Evolutionary conservation across 1,140 invertebrate species (phyloP).

Genomic region (Bicyclus anynana): DNA sequence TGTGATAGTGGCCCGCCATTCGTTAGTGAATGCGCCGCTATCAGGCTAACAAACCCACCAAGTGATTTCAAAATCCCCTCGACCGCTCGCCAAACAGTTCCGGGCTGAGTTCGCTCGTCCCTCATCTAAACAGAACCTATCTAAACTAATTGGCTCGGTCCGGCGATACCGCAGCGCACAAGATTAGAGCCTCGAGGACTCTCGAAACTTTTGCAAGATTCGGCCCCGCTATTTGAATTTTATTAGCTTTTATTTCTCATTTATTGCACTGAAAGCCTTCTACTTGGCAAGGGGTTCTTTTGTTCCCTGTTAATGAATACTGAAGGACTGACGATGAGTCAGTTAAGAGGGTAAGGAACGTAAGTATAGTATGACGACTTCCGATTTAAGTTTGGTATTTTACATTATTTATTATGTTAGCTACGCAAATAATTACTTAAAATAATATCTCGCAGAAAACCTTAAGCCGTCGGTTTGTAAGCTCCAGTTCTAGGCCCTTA

Average conservation of each 20-base stretch:
- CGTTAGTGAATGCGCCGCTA: conserved; percentile 21
- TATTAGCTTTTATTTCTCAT: conserved; percentile 13
- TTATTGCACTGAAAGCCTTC: neutral
- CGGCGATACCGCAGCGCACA: conserved; percentile 31
- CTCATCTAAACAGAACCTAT: conserved; percentile 37
- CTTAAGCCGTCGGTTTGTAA: too few relatives aligned
- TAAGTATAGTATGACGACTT: too few relatives aligned
- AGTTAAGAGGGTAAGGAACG: too few relatives aligned
- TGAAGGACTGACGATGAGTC: too few relatives aligned
- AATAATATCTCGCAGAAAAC: too few relatives aligned
- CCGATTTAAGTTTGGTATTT: too few relatives aligned
- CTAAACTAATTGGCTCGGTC: conserved; percentile 43
- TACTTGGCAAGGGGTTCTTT: too few relatives aligned
- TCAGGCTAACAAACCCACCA: conserved; percentile 23
- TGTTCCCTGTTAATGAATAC: too few relatives aligned
- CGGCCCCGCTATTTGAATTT: conserved; percentile 20
- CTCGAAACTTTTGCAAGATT: conserved; percentile 25
- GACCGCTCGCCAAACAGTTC: conserved; percentile 21
- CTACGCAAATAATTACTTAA: too few relatives aligned
- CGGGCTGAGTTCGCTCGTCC: conserved; percentile 33
- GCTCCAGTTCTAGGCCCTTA: too few relatives aligned
- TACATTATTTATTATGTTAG: too few relatives aligned
- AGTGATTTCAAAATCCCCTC: conserved; percentile 26
- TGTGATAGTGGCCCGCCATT: conserved; percentile 12
- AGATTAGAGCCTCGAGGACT: conserved; percentile 30